These are phyloP conservation scores for Tympanoctomys barrerae DNA, from an alignment of 2,797 vertebrate genomes.

Conservation along the genomic window DNA sequence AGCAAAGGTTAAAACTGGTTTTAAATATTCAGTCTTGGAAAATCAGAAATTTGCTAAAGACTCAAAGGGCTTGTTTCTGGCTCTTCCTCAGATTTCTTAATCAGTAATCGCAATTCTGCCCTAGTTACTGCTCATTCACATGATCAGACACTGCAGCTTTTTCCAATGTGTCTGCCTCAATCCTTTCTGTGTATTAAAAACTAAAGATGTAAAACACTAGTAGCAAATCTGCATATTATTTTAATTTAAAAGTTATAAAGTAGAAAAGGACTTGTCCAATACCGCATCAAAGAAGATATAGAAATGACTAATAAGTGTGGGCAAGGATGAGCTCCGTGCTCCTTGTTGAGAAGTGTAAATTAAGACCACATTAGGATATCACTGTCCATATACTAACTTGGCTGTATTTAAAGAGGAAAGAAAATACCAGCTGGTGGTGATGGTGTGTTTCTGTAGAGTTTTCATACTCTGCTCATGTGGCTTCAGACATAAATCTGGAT, in stretches of 20 bases:
- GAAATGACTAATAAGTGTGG: not conserved
- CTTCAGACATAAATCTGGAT: not conserved
- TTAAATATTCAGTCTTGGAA: conserved; percentile 1
- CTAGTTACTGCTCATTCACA: not conserved
- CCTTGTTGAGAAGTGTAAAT: not conserved
- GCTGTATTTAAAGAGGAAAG: conserved; percentile 17
- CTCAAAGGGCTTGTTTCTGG: not conserved
- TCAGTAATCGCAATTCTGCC: not conserved
- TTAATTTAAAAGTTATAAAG: conserved; percentile 15
- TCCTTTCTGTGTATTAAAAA: not conserved
- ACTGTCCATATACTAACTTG: not conserved
- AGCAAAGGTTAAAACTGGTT: not conserved
- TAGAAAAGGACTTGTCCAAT: not conserved
- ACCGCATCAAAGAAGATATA: not conserved
- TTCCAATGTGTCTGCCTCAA: not conserved
- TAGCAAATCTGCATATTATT: not conserved
- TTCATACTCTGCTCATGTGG: not conserved
- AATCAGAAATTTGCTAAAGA: not conserved
- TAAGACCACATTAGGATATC: not conserved
- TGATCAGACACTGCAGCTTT: not conserved
- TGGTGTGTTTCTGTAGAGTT: not conserved
- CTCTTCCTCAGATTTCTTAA: not conserved
- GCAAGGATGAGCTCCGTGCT: not conserved
- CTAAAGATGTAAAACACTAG: not conserved
- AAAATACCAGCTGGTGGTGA: not conserved